Base-by-base conservation (phyloP, 1,140 invertebrate species). In the Meloidogyne exigua region DNA sequence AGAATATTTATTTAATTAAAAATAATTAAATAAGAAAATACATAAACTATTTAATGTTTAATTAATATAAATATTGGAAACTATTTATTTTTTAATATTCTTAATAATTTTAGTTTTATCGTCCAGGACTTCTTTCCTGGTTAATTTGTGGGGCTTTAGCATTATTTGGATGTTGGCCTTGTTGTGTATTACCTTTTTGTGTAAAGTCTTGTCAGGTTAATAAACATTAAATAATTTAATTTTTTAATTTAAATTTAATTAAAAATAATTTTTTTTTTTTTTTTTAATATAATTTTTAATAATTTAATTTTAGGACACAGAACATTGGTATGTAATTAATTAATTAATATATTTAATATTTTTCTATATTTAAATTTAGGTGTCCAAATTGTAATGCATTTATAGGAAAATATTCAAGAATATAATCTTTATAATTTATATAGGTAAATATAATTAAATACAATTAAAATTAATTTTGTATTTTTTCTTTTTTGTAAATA, bases 121-220 rank as follows among this genome's bases (percentile, higher is more conserved):
- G 72, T 32, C 72, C 72, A 15, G 72, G 72, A 39, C 57, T 73
- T 13, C 72, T 73, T 36, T 42, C 72, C 21, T 73, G 72, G 72
- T 36, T 73, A 62, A 73, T 73, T 32, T 73, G 72, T 62, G 72
- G 72, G 21, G 72, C 72, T 32, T 64, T 73, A 65, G 72, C 72
- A 9, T 65, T 73, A 36, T 62, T 73, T 65, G 72, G 72, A 62
- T 73, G 72, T 64, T 73, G 72, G 72, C 72, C 72, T 32, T 73
- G 72, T 65, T 73, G 72, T 32, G 49, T 73, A 36, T 36, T 73
- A 32, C 72, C 72, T 1, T 73, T 73, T 65, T 73, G 72, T 64
- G 39, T 65, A 25, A 57, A 64, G 21, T 64, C 72, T 5, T 73
- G 72, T 65, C 72, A 73, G 72, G 72, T 32, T 39, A 28, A 69